Base-by-base conservation (phyloP, 2,113 vertebrate species). In the Ptychochromis oligacanthus region DNA sequence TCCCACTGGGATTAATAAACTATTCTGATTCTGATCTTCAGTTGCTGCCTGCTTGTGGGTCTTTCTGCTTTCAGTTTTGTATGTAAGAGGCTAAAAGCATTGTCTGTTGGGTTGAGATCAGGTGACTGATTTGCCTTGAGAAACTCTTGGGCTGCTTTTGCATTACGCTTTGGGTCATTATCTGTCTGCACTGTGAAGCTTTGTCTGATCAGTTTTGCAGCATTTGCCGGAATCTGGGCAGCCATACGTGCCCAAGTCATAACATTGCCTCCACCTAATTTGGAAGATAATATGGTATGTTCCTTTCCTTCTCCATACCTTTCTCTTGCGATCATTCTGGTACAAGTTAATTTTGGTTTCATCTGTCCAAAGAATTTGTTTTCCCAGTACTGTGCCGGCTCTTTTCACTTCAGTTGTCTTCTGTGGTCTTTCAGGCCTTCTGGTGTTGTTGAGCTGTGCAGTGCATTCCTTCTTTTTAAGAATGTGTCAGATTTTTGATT, bases 41-140 rank as follows among this genome's bases (percentile, higher is more conserved):
- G 5, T 18, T 70, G 12, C 24, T 0, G 3, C 24, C 28, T 70
- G 40, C 49, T 46, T 67, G 22, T 46, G 64, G 0, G 0, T 49
- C 22, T 49, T 15, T 28, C 11, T 49, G 40, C 43, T 18, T 49
- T 70, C 6, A 49, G 3, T 49, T 49, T 49, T 49, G n/a, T n/a
- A n/a, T n/a, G n/a, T n/a, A n/a, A n/a, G n/a, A n/a, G n/a, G n/a
- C n/a, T n/a, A n/a, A 70, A 49, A 70, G 9, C 2, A 70, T 28
- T 2, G 3, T 31, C 28, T 31, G 28, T 31, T 31, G 28, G 28
- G 28, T 15, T 28, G 26, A 64, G 76, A 24, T 20, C 14, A 75
- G 59, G 26, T 61, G 5, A 67, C 64, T 26, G 64, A 46, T 8
- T 20, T 20, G 64, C 64, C 3, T 28, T 28, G 46, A 70, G 26